Evolutionary conservation across 1,140 invertebrate genomes (phyloP), one percentile per base, ranked within the genome.

Genomic region (Asbolus verrucosus): DNA sequence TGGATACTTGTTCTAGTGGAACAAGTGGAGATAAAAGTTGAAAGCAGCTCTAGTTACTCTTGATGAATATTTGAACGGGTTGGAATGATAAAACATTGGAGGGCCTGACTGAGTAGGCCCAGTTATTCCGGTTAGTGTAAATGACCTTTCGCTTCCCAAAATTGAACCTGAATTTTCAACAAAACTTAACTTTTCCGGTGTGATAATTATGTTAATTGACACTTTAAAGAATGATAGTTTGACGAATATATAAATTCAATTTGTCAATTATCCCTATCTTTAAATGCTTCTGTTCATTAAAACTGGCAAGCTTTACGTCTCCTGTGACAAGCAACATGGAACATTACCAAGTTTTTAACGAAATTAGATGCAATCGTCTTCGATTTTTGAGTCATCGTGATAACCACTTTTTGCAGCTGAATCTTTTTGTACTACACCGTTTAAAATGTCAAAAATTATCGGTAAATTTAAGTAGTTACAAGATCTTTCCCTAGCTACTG

Each of bases 21-120:
- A 19, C 43, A 50, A 50, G 43, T 50, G 33, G 5, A 50, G 43
- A 50, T 50, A 50, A 50, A 50, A 50, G 39, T 18, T 50, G 13
- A 19, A 36, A 19, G 43, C 43, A 50, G 43, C 19, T 46, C 43
- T 62, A 62, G 36, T 62, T 62, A 62, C 31, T 36, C 31, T 36
- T 62, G 31, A 62, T 62, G 60, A 62, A 62, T 62, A 62, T 62
- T 62, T 62, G 31, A 62, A 62, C 31, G 36, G 18, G 27, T 21
- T 39, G 43, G 13, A 46, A 46, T 46, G 41, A 46, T 41, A 41
- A 46, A 46, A 46, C 6, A 46, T 6, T 19, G 41, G n/a, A 50
- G 43, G 43, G 43, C 43, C 18, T 24, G 43, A 11, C 1, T n/a
- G 14, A 46, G 41, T 18, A 11, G 33, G 41, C 15, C 41, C 18